Evolutionary conservation across 2,888 invertebrate species (phyloP).

Genomic region (Cheiracanthium punctorium): DNA sequence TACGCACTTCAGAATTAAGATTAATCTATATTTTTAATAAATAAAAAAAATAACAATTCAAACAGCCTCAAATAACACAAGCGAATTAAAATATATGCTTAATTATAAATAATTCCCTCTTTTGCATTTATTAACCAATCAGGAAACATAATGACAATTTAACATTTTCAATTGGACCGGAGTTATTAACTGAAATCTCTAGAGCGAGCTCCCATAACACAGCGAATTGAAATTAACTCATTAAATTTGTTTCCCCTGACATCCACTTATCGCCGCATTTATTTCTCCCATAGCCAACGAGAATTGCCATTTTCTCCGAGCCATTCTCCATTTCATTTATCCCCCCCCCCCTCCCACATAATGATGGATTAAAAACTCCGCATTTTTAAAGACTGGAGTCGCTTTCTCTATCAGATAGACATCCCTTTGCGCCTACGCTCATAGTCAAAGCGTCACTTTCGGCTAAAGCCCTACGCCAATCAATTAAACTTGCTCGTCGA

Average conservation of each 20-base stretch:
- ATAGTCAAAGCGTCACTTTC: not conserved
- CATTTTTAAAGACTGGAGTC: conserved; percentile 5
- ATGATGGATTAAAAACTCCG: conserved; percentile 15
- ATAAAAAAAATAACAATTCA: too few species aligned
- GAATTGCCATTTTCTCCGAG: not conserved
- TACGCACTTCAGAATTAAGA: too few species aligned
- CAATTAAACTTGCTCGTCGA: conserved; percentile 49
- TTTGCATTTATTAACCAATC: too few species aligned
- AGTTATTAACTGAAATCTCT: too few species aligned
- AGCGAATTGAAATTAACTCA: conserved; percentile 6
- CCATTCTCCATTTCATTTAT: not conserved
- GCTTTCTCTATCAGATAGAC: not conserved
- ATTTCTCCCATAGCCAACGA: conserved; percentile 6
- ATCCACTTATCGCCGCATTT: conserved; percentile 1
- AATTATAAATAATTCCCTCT: too few species aligned
- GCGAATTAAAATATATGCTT: too few species aligned
- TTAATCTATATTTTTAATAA: too few species aligned
- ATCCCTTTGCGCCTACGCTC: not conserved
- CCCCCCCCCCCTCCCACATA: too few species aligned
- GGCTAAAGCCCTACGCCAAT: conserved; percentile 29
- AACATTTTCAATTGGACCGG: too few species aligned
- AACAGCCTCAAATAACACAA: too few species aligned
- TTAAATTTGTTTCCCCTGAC: conserved; percentile 6
- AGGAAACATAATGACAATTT: too few species aligned
- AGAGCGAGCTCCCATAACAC: not conserved